Conservation (phyloP, 2,888 invertebrate genomes). For the Cephus spinipes region DNA sequence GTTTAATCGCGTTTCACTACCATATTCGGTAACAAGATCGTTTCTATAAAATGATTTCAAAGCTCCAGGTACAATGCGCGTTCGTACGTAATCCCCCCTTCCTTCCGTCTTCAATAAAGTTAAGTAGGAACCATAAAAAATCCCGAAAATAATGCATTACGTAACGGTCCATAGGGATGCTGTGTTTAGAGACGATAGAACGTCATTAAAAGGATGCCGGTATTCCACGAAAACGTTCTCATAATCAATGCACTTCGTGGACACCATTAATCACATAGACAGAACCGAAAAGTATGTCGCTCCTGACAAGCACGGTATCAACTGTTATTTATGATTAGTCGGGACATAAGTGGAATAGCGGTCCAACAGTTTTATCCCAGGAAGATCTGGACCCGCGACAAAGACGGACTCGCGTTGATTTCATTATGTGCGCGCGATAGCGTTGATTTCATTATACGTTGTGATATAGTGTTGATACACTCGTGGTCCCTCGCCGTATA, state of each 20-base stretch:
- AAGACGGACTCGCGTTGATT: conserved; percentile 2
- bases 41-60: not conserved
- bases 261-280: not conserved
- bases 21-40: not conserved
- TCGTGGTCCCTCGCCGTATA: not conserved
- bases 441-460: conserved; percentile 6
- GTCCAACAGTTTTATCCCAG: not conserved
- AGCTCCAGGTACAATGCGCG: not conserved
- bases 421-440: conserved; percentile 6
- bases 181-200: not conserved
- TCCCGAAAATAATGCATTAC: not conserved
- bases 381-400: not conserved
- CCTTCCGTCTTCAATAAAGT: not conserved
- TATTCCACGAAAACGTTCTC: not conserved
- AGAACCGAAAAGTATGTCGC: not conserved
- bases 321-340: not conserved
- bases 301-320: not conserved
- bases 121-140: not conserved
- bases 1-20: conserved; percentile 1
- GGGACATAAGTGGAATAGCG: not conserved
- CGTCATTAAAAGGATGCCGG: not conserved
- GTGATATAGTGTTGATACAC: conserved; percentile 3
- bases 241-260: not conserved
- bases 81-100: not conserved
- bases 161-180: not conserved